Evolutionary conservation across 2,888 invertebrate genomes (phyloP).

Genomic region (Xestoiulus laeticollis): DNA sequence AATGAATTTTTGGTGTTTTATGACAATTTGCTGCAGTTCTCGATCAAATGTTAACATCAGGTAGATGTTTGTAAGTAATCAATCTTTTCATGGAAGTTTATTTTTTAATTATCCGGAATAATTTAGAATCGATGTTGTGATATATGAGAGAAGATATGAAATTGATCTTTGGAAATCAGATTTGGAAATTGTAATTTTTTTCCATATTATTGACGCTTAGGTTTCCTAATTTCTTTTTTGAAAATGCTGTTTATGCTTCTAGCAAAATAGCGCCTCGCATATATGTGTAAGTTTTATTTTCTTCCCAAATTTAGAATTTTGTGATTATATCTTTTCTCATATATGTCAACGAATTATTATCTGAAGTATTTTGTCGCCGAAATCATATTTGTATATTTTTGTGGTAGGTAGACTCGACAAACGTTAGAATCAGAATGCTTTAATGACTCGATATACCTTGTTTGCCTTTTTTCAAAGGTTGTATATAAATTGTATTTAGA

Average conservation of each 20-base stretch:
- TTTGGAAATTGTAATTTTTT: too few relatives aligned
- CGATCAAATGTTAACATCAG: background rate
- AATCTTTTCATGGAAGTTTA: background rate
- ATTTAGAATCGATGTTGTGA: background rate
- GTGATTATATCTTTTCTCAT: background rate
- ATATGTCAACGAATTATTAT: background rate
- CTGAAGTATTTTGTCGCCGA: background rate
- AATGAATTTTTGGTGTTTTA: too few relatives aligned
- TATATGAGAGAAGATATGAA: conserved; percentile 26
- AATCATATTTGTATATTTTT: conserved; percentile 17
- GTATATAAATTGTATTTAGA: conserved; percentile 26
- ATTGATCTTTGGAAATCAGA: background rate
- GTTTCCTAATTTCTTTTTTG: background rate
- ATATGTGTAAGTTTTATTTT: too few relatives aligned
- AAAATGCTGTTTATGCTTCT: background rate
- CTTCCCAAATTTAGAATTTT: background rate
- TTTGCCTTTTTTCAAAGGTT: background rate
- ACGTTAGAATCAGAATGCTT: background rate
- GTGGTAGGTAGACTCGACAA: conserved; percentile 25
- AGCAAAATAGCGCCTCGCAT: background rate
- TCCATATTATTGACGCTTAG: background rate
- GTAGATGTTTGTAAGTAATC: background rate
- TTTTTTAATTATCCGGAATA: conserved; percentile 7
- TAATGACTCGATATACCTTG: background rate
- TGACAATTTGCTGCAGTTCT: background rate